Conservation (phyloP, 1,140 invertebrate species). For the Neuroterus valhalla region DNA sequence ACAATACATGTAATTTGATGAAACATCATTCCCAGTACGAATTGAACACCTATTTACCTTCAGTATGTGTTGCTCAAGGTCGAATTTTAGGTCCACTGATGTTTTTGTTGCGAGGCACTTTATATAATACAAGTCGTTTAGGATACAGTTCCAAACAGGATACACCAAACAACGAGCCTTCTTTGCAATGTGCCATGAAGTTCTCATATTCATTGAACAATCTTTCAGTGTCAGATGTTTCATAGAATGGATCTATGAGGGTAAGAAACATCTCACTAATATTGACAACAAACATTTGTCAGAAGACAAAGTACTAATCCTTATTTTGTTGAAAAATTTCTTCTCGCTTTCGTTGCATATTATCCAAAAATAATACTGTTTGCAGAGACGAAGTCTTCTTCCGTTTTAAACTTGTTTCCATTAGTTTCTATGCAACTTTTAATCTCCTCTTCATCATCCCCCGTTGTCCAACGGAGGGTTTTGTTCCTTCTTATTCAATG, state of each 20-base stretch:
- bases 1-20: neutral
- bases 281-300: constrained; percentile 4
- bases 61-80: neutral
- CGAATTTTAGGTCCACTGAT: neutral
- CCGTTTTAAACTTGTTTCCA: no score
- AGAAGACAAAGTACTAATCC: no score
- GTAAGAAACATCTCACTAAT: neutral
- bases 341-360: no score
- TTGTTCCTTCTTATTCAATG: no score
- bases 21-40: neutral
- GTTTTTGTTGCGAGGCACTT: constrained; percentile 17
- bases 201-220: no score
- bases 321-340: neutral
- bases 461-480: no score
- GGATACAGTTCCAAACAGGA: constrained; percentile 1
- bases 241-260: no score
- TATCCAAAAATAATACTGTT: no score
- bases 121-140: constrained; percentile 31
- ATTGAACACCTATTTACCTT: neutral
- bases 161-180: constrained; percentile 17
- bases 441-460: no score
- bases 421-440: no score
- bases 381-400: no score
- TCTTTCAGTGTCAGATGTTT: no score
- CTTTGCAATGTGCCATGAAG: neutral